Conservation (phyloP, 2,797 vertebrate species). For the Potorous gilbertii region DNA sequence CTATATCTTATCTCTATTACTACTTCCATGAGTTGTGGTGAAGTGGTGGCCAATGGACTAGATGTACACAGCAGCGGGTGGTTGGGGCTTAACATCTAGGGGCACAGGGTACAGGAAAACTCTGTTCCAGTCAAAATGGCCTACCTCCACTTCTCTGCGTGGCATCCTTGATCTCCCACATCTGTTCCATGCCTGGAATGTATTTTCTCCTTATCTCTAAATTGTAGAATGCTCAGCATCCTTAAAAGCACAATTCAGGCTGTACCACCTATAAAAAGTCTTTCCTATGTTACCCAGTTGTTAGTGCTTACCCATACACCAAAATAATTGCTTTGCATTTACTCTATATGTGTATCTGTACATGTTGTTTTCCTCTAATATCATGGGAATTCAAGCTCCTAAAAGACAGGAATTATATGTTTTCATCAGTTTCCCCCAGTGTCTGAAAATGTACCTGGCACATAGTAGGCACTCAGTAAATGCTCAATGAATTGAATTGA, state of each 20-base stretch:
- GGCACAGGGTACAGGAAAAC: neutral
- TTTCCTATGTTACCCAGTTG: neutral
- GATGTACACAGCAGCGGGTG: neutral
- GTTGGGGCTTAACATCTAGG: neutral
- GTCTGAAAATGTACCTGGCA: neutral
- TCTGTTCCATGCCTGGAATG: neutral
- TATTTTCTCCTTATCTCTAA: neutral
- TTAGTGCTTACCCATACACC: neutral
- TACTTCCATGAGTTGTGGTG: neutral
- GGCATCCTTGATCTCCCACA: neutral
- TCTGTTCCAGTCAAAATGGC: neutral
- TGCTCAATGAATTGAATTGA: neutral
- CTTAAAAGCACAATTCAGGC: neutral
- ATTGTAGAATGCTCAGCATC: neutral
- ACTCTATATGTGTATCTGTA: neutral
- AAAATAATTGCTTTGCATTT: neutral
- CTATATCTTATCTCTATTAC: neutral
- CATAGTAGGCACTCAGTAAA: neutral
- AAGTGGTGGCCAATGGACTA: neutral
- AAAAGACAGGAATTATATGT: neutral
- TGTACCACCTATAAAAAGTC: neutral
- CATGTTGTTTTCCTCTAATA: neutral
- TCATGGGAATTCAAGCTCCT: neutral
- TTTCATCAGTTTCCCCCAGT: neutral
- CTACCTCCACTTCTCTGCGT: neutral